Percentiles rank a stretch among this genome's conserved stretches.
Conservation (phyloP, 2,888 invertebrate genomes). For the Xiphydria camelus region DNA sequence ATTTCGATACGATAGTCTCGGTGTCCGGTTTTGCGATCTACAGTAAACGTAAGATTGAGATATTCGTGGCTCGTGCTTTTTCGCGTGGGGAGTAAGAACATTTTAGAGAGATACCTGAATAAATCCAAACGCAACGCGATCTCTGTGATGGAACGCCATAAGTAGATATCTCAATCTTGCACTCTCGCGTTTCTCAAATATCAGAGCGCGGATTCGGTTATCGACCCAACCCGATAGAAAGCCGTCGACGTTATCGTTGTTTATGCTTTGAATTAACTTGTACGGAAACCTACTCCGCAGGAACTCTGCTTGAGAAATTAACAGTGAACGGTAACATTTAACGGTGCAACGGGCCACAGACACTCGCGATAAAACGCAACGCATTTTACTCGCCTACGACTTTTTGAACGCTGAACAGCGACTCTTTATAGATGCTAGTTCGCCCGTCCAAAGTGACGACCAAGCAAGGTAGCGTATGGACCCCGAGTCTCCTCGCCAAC, state of each 20-base stretch:
- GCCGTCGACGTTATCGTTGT: slow-evolving; percentile 71
- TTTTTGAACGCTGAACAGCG: slow-evolving; percentile 76
- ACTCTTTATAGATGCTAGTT: slow-evolving; percentile 81
- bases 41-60: slow-evolving; percentile 22
- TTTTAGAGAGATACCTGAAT: slow-evolving; percentile 52
- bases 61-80: neutral
- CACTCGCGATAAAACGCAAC: too few relatives aligned
- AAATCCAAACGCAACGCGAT: slow-evolving; percentile 85
- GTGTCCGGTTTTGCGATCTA: slow-evolving; percentile 71
- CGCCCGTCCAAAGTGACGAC: slow-evolving; percentile 83
- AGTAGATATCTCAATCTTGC: slow-evolving; percentile 85
- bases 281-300: slow-evolving; percentile 85
- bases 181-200: slow-evolving; percentile 78
- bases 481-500: slow-evolving; percentile 77
- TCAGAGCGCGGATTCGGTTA: slow-evolving; percentile 86
- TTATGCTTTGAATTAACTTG: slow-evolving; percentile 72
- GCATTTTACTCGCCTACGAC: slow-evolving; percentile 68
- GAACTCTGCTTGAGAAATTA: slow-evolving; percentile 68
- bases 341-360: too few relatives aligned
- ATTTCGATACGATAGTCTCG: slow-evolving; percentile 67
- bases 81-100: too few relatives aligned
- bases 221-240: slow-evolving; percentile 90
- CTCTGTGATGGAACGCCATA: slow-evolving; percentile 84
- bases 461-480: slow-evolving; percentile 81
- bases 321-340: too few relatives aligned